Conservation (phyloP, 2,888 invertebrate species). For the Oasisia sp. region DNA sequence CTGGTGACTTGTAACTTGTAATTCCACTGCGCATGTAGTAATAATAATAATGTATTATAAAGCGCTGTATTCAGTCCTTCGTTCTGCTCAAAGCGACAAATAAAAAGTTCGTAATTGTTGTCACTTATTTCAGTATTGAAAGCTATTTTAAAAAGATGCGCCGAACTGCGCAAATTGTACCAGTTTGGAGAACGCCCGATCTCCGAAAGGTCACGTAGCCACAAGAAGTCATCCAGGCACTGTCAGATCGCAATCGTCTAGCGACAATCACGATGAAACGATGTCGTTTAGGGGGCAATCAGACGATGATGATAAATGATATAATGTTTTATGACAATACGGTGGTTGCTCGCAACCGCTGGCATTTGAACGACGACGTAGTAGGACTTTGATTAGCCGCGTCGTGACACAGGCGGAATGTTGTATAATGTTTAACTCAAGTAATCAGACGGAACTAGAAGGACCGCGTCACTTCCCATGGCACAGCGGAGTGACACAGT, state of each 20-base stretch:
- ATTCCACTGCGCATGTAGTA: too few relatives aligned
- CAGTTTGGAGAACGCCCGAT: too few relatives aligned
- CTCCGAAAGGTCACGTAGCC: too few relatives aligned
- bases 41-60: too few relatives aligned
- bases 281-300: neutral
- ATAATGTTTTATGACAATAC: neutral
- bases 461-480: neutral
- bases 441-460: neutral
- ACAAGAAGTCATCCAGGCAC: neutral
- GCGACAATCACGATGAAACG: conserved; percentile 3
- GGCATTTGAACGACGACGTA: neutral
- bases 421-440: neutral
- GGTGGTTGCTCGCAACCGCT: neutral
- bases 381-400: neutral
- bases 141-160: too few relatives aligned
- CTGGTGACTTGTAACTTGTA: too few relatives aligned
- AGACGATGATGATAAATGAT: neutral
- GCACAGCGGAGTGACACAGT: too few relatives aligned
- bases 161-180: too few relatives aligned
- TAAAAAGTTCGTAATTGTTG: too few relatives aligned
- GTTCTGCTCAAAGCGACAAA: too few relatives aligned
- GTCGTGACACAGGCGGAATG: neutral
- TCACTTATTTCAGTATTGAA: too few relatives aligned
- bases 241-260: neutral
- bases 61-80: too few relatives aligned